phyloP scores from a whole-genome alignment of 2,888 invertebrate species.

The Macrophya annulata region DNA sequence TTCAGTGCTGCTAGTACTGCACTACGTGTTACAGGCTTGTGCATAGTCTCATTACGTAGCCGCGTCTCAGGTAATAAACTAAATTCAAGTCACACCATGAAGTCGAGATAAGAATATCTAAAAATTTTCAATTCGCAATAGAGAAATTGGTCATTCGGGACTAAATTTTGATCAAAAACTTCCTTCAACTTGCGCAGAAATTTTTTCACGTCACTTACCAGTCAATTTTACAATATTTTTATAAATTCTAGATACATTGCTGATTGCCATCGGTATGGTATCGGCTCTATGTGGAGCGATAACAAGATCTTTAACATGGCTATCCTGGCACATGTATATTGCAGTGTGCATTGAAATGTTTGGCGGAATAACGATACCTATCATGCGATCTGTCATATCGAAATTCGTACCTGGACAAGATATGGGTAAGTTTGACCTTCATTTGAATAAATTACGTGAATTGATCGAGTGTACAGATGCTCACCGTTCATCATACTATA shows the following conservation, averaged over 20 bases:
- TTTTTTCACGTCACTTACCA: too few relatives aligned
- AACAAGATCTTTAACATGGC: conserved; percentile 67
- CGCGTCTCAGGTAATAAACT: not conserved
- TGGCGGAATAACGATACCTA: conserved; percentile 81
- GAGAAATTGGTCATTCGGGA: too few relatives aligned
- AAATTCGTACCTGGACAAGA: conserved; percentile 84
- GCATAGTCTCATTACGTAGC: not conserved
- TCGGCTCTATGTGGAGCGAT: conserved; percentile 56
- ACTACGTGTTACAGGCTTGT: conserved; percentile 81
- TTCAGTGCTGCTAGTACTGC: conserved; percentile 82
- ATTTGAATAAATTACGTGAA: not conserved
- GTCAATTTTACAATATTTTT: not conserved
- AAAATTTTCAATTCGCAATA: too few relatives aligned
- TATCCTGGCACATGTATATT: conserved; percentile 77
- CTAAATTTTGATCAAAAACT: too few relatives aligned
- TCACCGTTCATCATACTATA: too few relatives aligned
- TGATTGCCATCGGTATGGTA: conserved; percentile 64
- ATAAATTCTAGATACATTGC: conserved; percentile 68
- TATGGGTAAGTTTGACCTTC: conserved; percentile 77
- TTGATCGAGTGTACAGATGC: too few relatives aligned
- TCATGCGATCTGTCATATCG: conserved; percentile 83
- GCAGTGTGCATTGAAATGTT: conserved; percentile 80
- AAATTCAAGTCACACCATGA: too few relatives aligned
- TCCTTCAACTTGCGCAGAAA: too few relatives aligned
- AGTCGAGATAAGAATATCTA: too few relatives aligned